Base-by-base conservation (phyloP, 2,888 invertebrate species). In the Calephelis perditalis region DNA sequence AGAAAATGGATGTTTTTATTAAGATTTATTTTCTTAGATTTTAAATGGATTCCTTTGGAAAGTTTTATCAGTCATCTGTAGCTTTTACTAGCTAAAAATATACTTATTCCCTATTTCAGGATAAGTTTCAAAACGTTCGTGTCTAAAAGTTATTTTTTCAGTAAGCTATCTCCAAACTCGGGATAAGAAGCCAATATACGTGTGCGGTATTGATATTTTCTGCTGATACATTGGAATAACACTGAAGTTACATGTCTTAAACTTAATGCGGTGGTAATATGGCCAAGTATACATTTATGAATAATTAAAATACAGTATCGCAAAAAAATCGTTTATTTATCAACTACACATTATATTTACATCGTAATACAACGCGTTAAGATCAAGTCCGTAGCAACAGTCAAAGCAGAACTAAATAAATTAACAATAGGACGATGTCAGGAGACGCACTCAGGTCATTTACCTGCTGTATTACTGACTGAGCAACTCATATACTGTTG, bases 311-410 rank as follows among this genome's bases (percentile, higher is more conserved):
- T 63, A 67, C 62, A 10, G 66, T 70, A 76, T 73, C 74, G 85
- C 85, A 87, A 78, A 81, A 76, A 75, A 83, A 84, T 84, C 79
- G 88, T 71, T 89, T 88, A 87, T 85, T 87, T 79, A 75, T 75
- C 72, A 73, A 75, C 77, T 77, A 78, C 70, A 81, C 71, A 81
- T 76, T 78, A 82, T 87, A 88, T 87, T 88, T 89, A 89, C 87
- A 86, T 81, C 81, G 81, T 81, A 83, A 80, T 84, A 84, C 84
- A 82, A 84, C 82, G 87, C 88, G 84, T 85, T 82, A 86, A 86
- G 82, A 86, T 87, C 87, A 82, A 78, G 81, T 89, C 88, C 86
- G 84, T 79, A 81, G 86, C 88, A 89, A 89, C 88, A 86, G 86
- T 89, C 89, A 84, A 84, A 84, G 84, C 78, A 82, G 78, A 83